These are phyloP conservation scores for Geodia barretti DNA, from an alignment of 37 sponge, comb jelly and placozoan species.

Conservation along the genomic window DNA sequence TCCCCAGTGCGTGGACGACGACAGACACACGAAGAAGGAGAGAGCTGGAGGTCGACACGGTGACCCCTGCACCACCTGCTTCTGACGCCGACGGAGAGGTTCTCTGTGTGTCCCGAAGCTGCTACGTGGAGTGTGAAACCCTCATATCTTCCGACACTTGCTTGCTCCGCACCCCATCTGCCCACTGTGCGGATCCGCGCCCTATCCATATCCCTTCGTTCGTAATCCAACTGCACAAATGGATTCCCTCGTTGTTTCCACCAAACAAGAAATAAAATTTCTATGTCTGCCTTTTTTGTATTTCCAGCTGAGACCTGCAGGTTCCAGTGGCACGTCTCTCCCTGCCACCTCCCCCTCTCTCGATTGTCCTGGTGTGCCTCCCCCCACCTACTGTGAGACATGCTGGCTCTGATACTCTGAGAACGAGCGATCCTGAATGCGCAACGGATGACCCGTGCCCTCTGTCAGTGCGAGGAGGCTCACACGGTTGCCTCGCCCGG, in stretches of 20 bases:
- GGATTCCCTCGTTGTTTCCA: no score
- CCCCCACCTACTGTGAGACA: neutral
- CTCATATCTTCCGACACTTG: neutral
- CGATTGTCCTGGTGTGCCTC: neutral
- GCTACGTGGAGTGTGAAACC: conserved; percentile 1
- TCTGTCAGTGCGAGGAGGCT: neutral
- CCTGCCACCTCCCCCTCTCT: neutral
- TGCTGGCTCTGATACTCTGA: neutral
- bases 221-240: no score
- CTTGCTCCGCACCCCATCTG: conserved; percentile 32
- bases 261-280: no score
- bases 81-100: neutral
- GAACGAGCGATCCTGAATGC: neutral
- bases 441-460: neutral
- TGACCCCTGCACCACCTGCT: neutral
- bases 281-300: no score
- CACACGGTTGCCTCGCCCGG: neutral
- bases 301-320: no score
- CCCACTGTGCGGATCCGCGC: no score
- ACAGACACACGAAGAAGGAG: neutral
- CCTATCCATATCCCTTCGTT: neutral
- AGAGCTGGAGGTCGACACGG: neutral
- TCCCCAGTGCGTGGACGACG: neutral
- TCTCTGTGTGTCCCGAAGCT: neutral
- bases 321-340: neutral